Evolutionary conservation across 2,797 vertebrate species (phyloP).

Genomic region (Eidolon dupreanum): DNA sequence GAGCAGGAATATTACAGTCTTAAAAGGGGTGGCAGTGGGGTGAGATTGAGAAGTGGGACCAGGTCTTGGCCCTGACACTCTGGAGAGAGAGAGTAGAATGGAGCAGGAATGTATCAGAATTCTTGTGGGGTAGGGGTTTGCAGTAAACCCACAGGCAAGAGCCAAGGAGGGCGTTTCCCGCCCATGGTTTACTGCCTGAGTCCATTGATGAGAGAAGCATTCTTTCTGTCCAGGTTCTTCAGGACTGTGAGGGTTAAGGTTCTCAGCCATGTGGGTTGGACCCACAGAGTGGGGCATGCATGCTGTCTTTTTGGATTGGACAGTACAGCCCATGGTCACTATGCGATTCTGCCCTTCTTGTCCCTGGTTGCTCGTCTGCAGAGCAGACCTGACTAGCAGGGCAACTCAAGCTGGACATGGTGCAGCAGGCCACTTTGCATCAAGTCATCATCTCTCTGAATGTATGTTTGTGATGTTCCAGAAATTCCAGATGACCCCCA

Average conservation of each 20-base stretch:
- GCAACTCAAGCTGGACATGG: background rate
- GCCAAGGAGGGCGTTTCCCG: background rate
- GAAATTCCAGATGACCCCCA: constrained; percentile 90
- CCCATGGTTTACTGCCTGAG: background rate
- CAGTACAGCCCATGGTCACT: background rate
- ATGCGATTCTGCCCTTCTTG: background rate
- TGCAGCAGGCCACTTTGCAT: background rate
- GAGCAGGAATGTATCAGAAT: background rate
- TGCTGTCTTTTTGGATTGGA: background rate
- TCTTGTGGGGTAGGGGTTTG: background rate
- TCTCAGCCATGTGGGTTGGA: background rate
- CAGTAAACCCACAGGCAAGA: background rate
- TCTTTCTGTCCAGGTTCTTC: background rate
- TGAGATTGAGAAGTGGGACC: background rate
- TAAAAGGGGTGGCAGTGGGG: background rate
- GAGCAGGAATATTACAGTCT: background rate
- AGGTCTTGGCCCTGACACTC: background rate
- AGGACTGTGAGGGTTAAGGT: background rate
- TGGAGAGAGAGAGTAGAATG: background rate
- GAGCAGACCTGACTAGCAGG: background rate
- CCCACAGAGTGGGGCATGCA: rapidly evolving
- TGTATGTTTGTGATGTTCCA: constrained; percentile 70
- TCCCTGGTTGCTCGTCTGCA: background rate
- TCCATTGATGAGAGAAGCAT: background rate
- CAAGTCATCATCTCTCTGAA: background rate